phyloP scores from a whole-genome alignment of 2,888 invertebrate genomes.

The Ellobium chinense region DNA sequence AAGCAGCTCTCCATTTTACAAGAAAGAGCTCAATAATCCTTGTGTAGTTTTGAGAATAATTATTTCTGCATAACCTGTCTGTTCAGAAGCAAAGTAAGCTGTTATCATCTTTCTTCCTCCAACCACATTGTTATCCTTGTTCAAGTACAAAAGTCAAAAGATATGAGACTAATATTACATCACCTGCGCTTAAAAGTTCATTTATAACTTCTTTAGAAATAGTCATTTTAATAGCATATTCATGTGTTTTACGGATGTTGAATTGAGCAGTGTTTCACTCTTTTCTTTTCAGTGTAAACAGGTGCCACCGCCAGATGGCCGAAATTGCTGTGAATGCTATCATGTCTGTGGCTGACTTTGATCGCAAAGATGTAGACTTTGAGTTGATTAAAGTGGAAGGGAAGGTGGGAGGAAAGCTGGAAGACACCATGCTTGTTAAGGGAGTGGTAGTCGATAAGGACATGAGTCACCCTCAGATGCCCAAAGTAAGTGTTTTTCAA shows the following conservation, averaged over 20 bases:
- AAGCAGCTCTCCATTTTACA: neutral
- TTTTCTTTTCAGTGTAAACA: constrained; percentile 88
- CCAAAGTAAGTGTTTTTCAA: constrained; percentile 87
- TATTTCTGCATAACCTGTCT: no score
- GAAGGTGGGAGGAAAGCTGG: constrained; percentile 97
- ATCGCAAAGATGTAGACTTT: constrained; percentile 97
- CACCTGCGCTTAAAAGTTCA: no score
- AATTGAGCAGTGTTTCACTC: no score
- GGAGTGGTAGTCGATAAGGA: constrained; percentile 99
- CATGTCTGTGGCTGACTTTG: constrained; percentile 95
- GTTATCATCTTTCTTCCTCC: no score
- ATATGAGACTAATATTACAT: no score
- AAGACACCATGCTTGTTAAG: constrained; percentile 96
- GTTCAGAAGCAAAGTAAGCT: no score
- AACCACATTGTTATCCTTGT: no score
- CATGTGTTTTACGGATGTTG: no score
- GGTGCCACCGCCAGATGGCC: constrained; percentile 98
- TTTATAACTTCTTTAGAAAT: no score
- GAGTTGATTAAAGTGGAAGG: constrained; percentile 99
- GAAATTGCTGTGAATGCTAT: constrained; percentile 99
- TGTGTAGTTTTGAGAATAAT: no score
- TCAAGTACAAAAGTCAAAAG: no score
- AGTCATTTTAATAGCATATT: no score
- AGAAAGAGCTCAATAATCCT: neutral
- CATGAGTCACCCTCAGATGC: constrained; percentile 99